These are phyloP conservation scores for Axis porcinus DNA, from an alignment of 2,113 vertebrate genomes.

Conservation along the genomic window DNA sequence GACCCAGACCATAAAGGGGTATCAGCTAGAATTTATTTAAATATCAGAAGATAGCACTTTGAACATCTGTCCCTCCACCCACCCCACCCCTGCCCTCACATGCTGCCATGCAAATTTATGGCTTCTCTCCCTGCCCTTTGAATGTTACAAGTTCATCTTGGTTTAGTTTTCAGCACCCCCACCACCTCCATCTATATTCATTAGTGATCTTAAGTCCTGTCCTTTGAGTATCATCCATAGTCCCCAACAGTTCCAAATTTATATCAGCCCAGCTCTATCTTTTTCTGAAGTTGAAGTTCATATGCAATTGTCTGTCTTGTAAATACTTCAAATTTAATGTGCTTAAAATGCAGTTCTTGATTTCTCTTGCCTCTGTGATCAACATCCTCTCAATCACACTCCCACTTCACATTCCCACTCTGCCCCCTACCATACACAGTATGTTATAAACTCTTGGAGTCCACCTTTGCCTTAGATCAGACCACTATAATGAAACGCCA, in stretches of 20 bases:
- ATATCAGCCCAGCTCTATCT: neutral
- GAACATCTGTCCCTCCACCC: neutral
- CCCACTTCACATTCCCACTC: neutral
- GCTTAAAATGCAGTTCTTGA: neutral
- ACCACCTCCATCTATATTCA: neutral
- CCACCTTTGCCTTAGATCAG: neutral
- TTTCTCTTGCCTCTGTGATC: neutral
- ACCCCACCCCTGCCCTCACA: no score
- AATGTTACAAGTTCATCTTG: neutral
- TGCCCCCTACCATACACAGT: neutral
- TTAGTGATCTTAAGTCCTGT: neutral
- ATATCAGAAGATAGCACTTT: neutral
- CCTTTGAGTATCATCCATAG: neutral
- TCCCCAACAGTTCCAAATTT: neutral
- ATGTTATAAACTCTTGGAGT: neutral
- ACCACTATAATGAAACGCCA: neutral
- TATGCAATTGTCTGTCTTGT: neutral
- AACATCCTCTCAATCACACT: no score
- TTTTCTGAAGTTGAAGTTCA: neutral
- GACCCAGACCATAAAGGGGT: neutral
- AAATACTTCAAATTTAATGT: neutral
- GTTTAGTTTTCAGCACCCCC: neutral
- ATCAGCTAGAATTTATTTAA: neutral
- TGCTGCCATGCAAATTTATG: neutral
- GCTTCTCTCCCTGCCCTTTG: neutral